Conservation (phyloP, 2,113 vertebrate genomes). For the Phainopepla nitens region DNA sequence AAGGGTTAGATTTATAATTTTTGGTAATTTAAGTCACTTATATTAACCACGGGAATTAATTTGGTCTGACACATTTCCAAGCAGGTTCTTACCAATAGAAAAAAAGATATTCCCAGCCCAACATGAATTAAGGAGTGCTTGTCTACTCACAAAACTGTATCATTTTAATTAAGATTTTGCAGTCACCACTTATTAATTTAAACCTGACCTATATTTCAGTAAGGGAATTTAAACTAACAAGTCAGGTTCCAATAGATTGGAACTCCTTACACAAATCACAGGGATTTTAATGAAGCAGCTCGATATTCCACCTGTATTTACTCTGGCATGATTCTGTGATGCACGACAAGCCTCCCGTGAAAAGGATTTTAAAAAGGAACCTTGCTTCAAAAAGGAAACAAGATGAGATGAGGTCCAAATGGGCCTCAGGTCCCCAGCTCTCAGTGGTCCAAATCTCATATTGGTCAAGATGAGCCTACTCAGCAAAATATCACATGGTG, state of each 20-base stretch:
- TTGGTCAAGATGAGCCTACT: background rate
- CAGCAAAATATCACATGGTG: background rate
- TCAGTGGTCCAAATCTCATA: background rate
- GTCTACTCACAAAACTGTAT: background rate
- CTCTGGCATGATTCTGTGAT: background rate
- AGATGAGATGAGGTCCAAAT: background rate
- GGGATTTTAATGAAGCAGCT: slow-evolving; percentile 30
- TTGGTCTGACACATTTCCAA: background rate
- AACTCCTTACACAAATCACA: slow-evolving; percentile 2
- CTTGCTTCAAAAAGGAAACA: background rate
- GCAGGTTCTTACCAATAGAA: background rate
- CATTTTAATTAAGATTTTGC: slow-evolving; percentile 42
- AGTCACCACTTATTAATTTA: slow-evolving; percentile 26
- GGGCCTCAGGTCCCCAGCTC: background rate
- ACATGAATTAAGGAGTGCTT: background rate
- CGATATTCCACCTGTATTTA: slow-evolving; percentile 30
- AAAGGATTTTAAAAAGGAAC: background rate
- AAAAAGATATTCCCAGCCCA: slow-evolving; percentile 5
- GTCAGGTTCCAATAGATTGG: background rate
- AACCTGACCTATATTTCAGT: slow-evolving; percentile 28
- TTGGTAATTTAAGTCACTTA: background rate
- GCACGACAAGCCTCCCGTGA: background rate
- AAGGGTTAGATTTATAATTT: background rate
- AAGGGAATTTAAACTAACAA: slow-evolving; percentile 21
- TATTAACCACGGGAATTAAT: background rate